Evolutionary conservation across 2,797 vertebrate species (phyloP).

Genomic region (Mus minutoides): DNA sequence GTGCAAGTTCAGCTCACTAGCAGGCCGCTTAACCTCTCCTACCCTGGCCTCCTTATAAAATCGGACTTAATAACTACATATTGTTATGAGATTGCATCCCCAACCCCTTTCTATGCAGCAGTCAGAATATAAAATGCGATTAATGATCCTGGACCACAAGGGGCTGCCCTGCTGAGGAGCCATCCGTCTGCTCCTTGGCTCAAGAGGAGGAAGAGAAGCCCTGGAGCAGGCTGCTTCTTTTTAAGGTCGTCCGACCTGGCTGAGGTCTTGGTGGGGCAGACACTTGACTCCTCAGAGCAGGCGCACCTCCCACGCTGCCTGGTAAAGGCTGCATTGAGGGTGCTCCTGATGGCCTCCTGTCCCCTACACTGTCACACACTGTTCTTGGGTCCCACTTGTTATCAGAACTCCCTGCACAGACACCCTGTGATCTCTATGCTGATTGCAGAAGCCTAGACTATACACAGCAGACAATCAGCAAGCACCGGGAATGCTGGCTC

Average conservation of each 20-base stretch:
- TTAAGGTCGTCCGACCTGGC: not conserved
- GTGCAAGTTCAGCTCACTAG: not conserved
- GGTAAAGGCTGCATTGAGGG: not conserved
- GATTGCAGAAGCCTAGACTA: not conserved
- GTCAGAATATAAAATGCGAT: not conserved
- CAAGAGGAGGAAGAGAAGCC: not conserved
- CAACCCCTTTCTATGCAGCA: not conserved
- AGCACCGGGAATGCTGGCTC: not conserved
- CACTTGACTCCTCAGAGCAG: not conserved
- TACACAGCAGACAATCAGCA: not conserved
- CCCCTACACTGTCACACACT: fast-evolving
- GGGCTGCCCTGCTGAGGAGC: not conserved
- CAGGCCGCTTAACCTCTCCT: not conserved
- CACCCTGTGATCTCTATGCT: too few relatives aligned
- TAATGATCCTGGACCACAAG: not conserved
- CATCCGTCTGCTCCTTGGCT: not conserved
- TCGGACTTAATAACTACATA: not conserved
- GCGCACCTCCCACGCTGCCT: not conserved
- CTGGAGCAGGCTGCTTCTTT: not conserved
- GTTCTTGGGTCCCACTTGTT: fast-evolving
- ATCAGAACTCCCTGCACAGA: not conserved
- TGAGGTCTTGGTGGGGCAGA: not conserved
- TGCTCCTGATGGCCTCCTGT: not conserved
- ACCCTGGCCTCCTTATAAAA: not conserved
- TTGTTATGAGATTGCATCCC: not conserved